Evolutionary conservation across 2,797 vertebrate species (phyloP).

Genomic region (Pseudochirops corinnae): DNA sequence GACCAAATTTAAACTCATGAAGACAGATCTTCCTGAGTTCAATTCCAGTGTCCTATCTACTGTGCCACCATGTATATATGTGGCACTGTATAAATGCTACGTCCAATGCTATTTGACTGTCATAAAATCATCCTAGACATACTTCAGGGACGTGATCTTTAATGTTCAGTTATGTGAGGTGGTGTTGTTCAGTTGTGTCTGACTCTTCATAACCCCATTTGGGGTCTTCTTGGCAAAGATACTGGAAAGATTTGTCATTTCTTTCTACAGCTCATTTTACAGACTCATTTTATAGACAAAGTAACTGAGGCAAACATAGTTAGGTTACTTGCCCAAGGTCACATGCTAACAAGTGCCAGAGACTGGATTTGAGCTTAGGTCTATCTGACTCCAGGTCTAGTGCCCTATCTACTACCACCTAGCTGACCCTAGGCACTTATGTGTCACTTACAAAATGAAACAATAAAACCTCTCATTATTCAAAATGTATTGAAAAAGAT

Average conservation of each 20-base stretch:
- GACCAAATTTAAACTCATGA: too few species aligned
- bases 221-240: background rate
- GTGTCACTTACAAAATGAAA: conserved; percentile 36
- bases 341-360: background rate
- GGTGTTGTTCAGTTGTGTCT: too few species aligned
- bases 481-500: conserved; percentile 52
- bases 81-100: too few species aligned
- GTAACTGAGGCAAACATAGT: background rate
- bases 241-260: background rate
- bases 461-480: conserved; percentile 65
- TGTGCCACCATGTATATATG: too few species aligned
- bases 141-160: conserved; percentile 39
- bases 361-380: background rate
- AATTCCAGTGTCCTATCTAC: too few species aligned
- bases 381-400: background rate
- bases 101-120: conserved; percentile 3
- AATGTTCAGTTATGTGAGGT: background rate
- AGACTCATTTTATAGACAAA: too few species aligned
- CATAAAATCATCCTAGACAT: conserved; percentile 37
- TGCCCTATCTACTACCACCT: background rate
- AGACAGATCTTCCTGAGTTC: too few species aligned
- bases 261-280: background rate
- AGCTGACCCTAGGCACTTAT: conserved; percentile 32
- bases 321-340: background rate
- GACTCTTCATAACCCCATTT: background rate